Evolutionary conservation across 2,113 vertebrate species (phyloP).

Genomic region (Eidolon helvum): DNA sequence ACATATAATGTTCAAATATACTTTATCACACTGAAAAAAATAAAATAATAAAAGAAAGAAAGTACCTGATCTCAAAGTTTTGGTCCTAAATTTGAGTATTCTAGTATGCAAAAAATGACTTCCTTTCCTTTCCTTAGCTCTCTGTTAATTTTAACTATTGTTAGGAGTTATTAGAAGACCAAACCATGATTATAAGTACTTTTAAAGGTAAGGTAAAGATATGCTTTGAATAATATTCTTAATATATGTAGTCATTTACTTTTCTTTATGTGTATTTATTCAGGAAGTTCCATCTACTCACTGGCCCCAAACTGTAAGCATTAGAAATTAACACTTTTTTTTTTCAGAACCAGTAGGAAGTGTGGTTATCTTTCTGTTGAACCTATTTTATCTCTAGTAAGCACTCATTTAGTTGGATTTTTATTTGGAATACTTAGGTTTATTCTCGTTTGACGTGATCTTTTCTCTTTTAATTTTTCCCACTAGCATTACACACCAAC

Average conservation of each 20-base stretch:
- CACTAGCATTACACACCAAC: not conserved
- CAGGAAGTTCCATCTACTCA: not conserved
- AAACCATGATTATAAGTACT: not conserved
- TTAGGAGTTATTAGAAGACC: not conserved
- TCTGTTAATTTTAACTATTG: not conserved
- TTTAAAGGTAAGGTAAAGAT: not conserved
- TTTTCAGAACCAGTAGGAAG: not conserved
- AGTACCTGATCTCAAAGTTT: not conserved
- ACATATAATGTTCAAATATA: not conserved
- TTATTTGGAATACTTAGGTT: conserved; percentile 5
- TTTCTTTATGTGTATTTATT: not conserved
- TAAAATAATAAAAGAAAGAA: not conserved
- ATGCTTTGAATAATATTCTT: not conserved
- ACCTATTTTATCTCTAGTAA: not conserved
- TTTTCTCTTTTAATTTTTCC: conserved; percentile 49
- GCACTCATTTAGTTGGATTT: conserved; percentile 28
- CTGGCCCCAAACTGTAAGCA: not conserved
- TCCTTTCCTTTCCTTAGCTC: not conserved
- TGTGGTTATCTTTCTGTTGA: not conserved
- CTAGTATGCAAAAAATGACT: not conserved
- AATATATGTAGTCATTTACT: not conserved
- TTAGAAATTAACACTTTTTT: not conserved
- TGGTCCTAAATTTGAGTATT: not conserved
- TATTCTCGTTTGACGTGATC: conserved; percentile 34
- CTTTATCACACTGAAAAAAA: not conserved